phyloP scores from a whole-genome alignment of 92 coral and sea anemone genomes.

The Epizoanthus scotinus region DNA sequence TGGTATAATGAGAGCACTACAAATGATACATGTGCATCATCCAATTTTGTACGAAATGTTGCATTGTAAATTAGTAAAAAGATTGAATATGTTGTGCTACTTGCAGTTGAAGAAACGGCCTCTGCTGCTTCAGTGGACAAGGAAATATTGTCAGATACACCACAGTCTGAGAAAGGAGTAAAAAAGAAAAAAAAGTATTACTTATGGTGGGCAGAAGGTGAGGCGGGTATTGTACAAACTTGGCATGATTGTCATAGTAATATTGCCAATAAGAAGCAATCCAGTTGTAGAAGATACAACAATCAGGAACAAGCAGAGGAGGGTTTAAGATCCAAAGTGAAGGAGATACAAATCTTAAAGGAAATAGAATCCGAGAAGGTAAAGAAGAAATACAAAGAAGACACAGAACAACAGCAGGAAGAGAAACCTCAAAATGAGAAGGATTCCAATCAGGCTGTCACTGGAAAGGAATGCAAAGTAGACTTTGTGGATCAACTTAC shows the following conservation, averaged over 20 bases:
- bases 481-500: not conserved
- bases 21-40: too few species aligned
- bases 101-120: not conserved
- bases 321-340: constrained; percentile 5
- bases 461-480: not conserved
- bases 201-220: constrained; percentile 34
- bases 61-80: not conserved
- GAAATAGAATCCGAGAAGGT: constrained; percentile 10
- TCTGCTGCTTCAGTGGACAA: not conserved
- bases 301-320: constrained; percentile 8
- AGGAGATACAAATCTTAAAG: not conserved
- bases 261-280: constrained; percentile 15
- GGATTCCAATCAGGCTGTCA: not conserved
- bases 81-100: not conserved
- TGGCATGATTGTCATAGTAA: constrained; percentile 22
- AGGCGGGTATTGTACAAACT: constrained; percentile 11
- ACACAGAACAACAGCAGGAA: not conserved
- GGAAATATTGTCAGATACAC: not conserved
- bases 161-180: not conserved
- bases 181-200: constrained; percentile 1
- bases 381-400: not conserved
- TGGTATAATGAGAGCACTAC: too few species aligned
- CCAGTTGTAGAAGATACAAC: constrained; percentile 14
- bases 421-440: not conserved
- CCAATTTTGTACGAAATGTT: too few species aligned